Evolutionary conservation across 2,113 vertebrate species (phyloP).

Genomic region (Oncorhynchus tshawytscha): DNA sequence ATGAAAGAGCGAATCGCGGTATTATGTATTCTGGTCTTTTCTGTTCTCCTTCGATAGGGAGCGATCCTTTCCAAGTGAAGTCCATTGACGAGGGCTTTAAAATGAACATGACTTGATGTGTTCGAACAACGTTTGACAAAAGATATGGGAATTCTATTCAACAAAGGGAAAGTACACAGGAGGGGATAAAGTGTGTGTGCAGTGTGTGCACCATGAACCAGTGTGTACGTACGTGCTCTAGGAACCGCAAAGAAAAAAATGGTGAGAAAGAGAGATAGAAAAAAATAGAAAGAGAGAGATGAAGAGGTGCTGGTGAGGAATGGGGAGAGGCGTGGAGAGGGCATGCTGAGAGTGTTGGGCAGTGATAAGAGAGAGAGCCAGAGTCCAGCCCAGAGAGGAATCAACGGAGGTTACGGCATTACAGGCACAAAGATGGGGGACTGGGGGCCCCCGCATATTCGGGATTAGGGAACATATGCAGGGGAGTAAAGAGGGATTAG

Average conservation of each 20-base stretch:
- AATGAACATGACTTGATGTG: constrained; percentile 71
- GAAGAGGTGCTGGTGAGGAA: neutral
- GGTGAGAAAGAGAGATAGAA: neutral
- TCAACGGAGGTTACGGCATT: constrained; percentile 58
- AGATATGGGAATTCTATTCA: constrained; percentile 65
- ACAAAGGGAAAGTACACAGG: constrained; percentile 49
- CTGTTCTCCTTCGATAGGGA: constrained; percentile 20
- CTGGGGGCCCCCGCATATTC: constrained; percentile 65
- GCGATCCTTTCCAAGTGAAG: constrained; percentile 64
- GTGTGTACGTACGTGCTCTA: constrained; percentile 6
- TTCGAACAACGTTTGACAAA: constrained; percentile 67
- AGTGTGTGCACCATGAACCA: neutral
- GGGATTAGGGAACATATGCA: constrained; percentile 76
- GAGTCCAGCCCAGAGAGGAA: constrained; percentile 2
- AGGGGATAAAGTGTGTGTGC: constrained; percentile 48
- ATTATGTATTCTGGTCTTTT: too few species aligned
- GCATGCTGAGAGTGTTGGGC: constrained; percentile 4
- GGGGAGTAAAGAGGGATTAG: constrained; percentile 71
- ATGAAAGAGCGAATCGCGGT: too few species aligned
- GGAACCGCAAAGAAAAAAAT: constrained; percentile 7
- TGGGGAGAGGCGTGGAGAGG: neutral
- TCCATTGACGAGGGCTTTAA: constrained; percentile 62
- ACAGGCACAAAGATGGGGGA: constrained; percentile 50
- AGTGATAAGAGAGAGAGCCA: neutral
- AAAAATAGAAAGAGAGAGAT: neutral